phyloP scores from a whole-genome alignment of 2,797 vertebrate genomes.

The Microhierax caerulescens region DNA sequence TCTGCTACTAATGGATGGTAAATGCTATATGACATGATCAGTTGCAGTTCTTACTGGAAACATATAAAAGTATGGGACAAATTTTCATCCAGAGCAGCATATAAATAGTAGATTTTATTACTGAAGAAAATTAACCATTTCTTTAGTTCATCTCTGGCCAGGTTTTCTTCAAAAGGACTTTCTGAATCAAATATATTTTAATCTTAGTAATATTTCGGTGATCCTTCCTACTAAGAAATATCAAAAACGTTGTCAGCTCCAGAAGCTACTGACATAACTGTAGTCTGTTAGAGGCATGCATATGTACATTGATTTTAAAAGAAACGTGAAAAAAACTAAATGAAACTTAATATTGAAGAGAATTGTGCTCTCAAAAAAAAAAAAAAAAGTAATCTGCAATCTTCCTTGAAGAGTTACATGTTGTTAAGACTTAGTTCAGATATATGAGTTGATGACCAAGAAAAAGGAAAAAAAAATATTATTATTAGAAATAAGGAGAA shows the following conservation, averaged over 20 bases:
- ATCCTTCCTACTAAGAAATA: not conserved
- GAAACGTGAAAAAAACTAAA: not conserved
- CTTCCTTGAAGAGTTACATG: not conserved
- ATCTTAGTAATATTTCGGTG: not conserved
- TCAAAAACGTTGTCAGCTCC: not conserved
- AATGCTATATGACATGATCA: accelerated
- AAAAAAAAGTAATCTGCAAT: not conserved
- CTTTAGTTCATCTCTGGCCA: not conserved
- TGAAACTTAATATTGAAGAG: not conserved
- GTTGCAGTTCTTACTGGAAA: not conserved
- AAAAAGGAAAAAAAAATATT: too few species aligned
- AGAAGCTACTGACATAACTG: not conserved
- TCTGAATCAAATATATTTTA: not conserved
- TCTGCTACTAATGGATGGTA: not conserved
- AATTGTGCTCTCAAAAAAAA: not conserved
- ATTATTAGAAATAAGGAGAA: not conserved
- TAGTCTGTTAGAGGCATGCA: not conserved
- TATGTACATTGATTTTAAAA: not conserved
- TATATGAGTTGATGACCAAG: not conserved
- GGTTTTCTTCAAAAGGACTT: not conserved
- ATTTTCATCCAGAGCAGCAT: not conserved
- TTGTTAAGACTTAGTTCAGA: not conserved
- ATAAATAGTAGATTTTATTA: not conserved
- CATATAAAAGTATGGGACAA: not conserved
- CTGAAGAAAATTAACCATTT: not conserved